phyloP scores from a whole-genome alignment of 2,797 vertebrate genomes.

The Enteromius trimaculatus region DNA sequence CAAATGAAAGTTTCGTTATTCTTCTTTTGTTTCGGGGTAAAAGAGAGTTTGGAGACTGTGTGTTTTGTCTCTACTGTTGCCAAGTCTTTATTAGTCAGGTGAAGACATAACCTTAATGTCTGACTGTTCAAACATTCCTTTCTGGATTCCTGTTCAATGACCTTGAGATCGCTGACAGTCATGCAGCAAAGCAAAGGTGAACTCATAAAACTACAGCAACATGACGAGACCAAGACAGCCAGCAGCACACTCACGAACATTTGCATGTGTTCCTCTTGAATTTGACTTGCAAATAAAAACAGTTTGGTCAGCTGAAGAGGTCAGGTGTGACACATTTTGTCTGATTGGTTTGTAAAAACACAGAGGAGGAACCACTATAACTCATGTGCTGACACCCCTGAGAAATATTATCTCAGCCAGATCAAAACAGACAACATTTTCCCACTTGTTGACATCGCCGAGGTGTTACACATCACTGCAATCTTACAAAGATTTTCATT shows the following conservation, averaged over 20 bases:
- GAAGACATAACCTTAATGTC: slow-evolving; percentile 29
- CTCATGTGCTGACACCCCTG: slow-evolving; percentile 8
- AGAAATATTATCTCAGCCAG: neutral
- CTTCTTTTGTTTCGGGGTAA: neutral
- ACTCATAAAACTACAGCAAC: neutral
- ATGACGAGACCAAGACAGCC: neutral
- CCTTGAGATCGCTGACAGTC: slow-evolving; percentile 28
- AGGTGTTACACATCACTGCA: neutral
- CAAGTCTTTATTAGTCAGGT: neutral
- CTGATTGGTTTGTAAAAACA: neutral
- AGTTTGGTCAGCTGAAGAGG: neutral
- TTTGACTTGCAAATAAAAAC: slow-evolving; percentile 57
- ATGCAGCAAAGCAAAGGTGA: neutral
- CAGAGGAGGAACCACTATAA: neutral
- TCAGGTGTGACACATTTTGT: neutral
- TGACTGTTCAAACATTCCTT: slow-evolving; percentile 19
- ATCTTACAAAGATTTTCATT: neutral
- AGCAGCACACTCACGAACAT: neutral
- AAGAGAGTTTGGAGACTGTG: neutral
- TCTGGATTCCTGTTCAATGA: slow-evolving; percentile 10
- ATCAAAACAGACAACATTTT: slow-evolving; percentile 1
- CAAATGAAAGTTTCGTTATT: neutral
- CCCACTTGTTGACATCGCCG: neutral
- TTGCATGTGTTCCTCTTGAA: slow-evolving; percentile 41
- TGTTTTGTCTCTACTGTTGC: neutral